Evolutionary conservation across 2,888 invertebrate species (phyloP), one percentile per base, ranked within the genome.

Genomic region (Xanthia icteritia): DNA sequence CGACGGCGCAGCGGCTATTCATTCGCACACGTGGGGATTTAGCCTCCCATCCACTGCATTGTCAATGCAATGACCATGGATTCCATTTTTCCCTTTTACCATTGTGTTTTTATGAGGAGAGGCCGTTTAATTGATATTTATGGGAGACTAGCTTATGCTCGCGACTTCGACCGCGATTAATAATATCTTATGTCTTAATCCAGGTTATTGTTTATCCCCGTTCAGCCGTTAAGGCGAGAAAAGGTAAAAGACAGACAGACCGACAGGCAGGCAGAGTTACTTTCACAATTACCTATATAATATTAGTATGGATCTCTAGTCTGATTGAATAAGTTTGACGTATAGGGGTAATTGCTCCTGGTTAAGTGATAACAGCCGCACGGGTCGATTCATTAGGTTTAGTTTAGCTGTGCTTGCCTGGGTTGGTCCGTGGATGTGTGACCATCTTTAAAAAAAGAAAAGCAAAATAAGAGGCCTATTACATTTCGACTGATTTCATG

Each of bases 21-120:
- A 79, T 72, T 83, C 78, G 77, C 81, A 76, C 89, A 90, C 91
- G 89, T 91, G 90, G 84, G 72, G 71, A 36, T 73, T 65, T 73
- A 76, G 51, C 27, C 82, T 42, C 36, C 84, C 74, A 84, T 84
- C 86, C 80, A 77, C 70, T 73, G 77, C 80, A 73, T 13, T 77
- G 68, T 42, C 64, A 83, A 70, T 70, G 73, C 17, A 60, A 36
- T 63, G 63, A 60, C 71, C 39, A 31, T 76, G 69, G 8, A 64
- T 42, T 66, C 17, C 0, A n/a, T 27, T 69, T 65, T 68, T 73
- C 0, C 9, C n/a, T 73, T 48, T 61, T 61, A 39, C 39, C 17
- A 20, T 51, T 56, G 42, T 66, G 23, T 61, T 64, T 63, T 74
- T n/a, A 60, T 68, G 42, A 31, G 36, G 15, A 17, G 9, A 58